Evolutionary conservation across 1,140 invertebrate species (phyloP).

Genomic region (Drosophila bifasciata): DNA sequence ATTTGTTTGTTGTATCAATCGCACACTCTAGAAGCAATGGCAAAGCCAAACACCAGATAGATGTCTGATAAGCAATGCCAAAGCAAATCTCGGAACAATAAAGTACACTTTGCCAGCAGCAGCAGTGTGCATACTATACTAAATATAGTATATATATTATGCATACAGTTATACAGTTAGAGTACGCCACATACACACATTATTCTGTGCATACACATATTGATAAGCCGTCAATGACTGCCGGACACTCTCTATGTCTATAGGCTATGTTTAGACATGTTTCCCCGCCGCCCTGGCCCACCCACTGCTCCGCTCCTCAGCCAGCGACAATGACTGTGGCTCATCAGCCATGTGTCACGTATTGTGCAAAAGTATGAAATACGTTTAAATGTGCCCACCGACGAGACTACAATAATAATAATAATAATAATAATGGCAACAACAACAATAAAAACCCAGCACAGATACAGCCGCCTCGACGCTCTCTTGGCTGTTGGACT

Average conservation of each 20-base stretch:
- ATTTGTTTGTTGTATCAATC: too few species aligned
- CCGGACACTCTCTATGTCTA: conserved; percentile 31
- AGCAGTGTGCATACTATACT: too few species aligned
- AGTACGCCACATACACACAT: not conserved
- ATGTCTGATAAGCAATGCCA: conserved; percentile 24
- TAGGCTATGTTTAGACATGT: conserved; percentile 43
- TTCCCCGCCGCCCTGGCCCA: not conserved
- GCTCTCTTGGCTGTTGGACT: not conserved
- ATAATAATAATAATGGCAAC: conserved; percentile 30
- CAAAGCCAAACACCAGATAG: not conserved
- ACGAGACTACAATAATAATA: conserved; percentile 56
- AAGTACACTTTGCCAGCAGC: conserved; percentile 3
- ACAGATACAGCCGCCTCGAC: conserved; percentile 42
- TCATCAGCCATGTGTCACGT: conserved; percentile 60
- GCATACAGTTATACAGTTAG: too few species aligned
- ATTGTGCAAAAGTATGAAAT: conserved; percentile 54
- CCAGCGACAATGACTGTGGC: conserved; percentile 1
- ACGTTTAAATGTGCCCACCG: conserved; percentile 29
- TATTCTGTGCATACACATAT: not conserved
- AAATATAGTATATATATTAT: conserved; percentile 1
- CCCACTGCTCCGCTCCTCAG: not conserved
- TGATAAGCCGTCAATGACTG: conserved; percentile 54
- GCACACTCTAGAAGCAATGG: not conserved
- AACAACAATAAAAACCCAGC: conserved; percentile 40
- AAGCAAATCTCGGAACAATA: conserved; percentile 42